Conservation (phyloP, 1,140 invertebrate species). For the Heterodera carotae region DNA sequence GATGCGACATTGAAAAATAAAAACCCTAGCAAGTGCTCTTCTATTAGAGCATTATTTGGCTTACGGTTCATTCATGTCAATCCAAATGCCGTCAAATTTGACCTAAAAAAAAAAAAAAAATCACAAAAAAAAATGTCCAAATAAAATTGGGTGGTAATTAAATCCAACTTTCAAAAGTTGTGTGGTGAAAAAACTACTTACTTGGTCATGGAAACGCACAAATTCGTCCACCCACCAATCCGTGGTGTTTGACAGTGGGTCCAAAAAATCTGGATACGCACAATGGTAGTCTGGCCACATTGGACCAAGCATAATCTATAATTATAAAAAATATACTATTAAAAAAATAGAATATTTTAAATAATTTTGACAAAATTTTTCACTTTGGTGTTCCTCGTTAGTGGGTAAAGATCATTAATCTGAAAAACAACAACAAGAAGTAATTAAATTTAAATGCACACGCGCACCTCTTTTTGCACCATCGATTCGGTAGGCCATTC, state of each 20-base stretch:
- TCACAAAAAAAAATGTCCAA: neutral
- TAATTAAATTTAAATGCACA: neutral
- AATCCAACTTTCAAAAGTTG: too few relatives aligned
- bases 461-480: slow-evolving; percentile 35
- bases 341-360: slow-evolving; percentile 49
- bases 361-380: slow-evolving; percentile 46
- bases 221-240: slow-evolving; percentile 54
- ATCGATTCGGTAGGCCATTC: slow-evolving; percentile 44
- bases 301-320: slow-evolving; percentile 9
- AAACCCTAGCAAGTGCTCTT: too few relatives aligned
- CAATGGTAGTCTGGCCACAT: slow-evolving; percentile 63
- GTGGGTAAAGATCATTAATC: slow-evolving; percentile 43
- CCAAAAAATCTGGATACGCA: slow-evolving; percentile 64
- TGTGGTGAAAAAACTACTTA: slow-evolving; percentile 14
- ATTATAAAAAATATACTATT: neutral
- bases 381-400: slow-evolving; percentile 45
- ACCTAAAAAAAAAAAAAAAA: slow-evolving; percentile 22
- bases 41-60: too few relatives aligned
- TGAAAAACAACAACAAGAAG: neutral
- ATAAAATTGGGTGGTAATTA: too few relatives aligned
- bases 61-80: slow-evolving; percentile 62
- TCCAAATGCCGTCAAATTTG: slow-evolving; percentile 54
- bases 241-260: slow-evolving; percentile 41
- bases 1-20: too few relatives aligned
- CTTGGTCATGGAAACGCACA: slow-evolving; percentile 31